Evolutionary conservation across 1,140 invertebrate genomes (phyloP).

Genomic region (Drosophila nannoptera): DNA sequence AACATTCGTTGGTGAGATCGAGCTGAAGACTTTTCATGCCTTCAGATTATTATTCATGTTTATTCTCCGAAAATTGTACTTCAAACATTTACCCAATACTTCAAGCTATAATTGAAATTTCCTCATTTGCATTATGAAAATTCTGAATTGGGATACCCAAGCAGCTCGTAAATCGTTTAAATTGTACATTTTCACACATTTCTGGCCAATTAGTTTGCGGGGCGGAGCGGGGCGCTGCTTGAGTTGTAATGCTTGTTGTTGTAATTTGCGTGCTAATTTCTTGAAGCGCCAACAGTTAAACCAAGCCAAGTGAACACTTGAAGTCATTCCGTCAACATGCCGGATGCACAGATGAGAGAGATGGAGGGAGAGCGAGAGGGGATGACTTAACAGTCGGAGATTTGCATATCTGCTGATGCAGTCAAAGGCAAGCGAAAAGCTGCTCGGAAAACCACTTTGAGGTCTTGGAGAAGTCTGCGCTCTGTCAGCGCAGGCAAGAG

Average conservation of each 20-base stretch:
- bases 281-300: conserved; percentile 41
- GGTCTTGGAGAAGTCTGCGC: conserved; percentile 16
- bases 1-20: too few species aligned
- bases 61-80: neutral
- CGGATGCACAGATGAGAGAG: neutral
- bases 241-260: conserved; percentile 18
- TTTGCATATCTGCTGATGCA: conserved; percentile 65
- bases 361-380: neutral
- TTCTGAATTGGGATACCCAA: conserved; percentile 2
- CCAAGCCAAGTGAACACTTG: conserved; percentile 46
- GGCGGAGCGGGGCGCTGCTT: neutral
- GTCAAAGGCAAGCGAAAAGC: conserved; percentile 38
- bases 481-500: neutral
- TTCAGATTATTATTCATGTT: neutral
- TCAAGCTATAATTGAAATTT: neutral
- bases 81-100: neutral
- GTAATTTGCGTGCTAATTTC: conserved; percentile 73
- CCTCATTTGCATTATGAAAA: neutral
- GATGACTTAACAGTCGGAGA: conserved; percentile 15
- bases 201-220: conserved; percentile 29
- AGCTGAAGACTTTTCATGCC: too few species aligned
- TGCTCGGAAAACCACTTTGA: conserved; percentile 37
- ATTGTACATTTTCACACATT: conserved; percentile 33
- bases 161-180: conserved; percentile 18
- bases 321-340: conserved; percentile 51